A percentile compares a stretch with the other conserved stretches of the same genome.
Conservation (phyloP, 2,888 invertebrate species). For the Spisula subtruncata region DNA sequence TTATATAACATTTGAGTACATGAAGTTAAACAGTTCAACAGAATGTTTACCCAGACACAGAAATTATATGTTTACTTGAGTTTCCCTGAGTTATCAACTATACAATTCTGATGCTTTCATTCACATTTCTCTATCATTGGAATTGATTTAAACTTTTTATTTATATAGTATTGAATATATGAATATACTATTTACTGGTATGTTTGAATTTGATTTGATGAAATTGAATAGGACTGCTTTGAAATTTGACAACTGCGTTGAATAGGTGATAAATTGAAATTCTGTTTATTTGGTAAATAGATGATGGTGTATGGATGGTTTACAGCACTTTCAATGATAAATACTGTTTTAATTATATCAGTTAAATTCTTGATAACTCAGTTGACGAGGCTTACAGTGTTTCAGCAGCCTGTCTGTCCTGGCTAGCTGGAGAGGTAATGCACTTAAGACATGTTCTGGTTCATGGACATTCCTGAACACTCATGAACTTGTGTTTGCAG, state of each 20-base stretch:
- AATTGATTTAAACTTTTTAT: neutral
- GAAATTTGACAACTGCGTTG: neutral
- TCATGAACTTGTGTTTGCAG: no score
- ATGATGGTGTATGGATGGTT: neutral
- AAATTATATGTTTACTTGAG: slow-evolving; percentile 2
- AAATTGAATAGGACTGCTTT: slow-evolving; percentile 4
- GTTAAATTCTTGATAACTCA: no score
- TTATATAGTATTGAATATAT: neutral
- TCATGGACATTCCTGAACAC: no score
- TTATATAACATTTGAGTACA: no score
- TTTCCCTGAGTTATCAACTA: neutral
- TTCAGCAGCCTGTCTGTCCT: no score
- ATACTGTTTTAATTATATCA: no score
- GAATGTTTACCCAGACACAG: neutral
- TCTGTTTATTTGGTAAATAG: neutral
- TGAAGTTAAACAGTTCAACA: no score
- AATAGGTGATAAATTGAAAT: neutral
- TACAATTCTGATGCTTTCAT: slow-evolving; percentile 13
- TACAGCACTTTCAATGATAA: neutral
- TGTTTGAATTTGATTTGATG: neutral
- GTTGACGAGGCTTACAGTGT: no score
- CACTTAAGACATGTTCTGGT: no score
- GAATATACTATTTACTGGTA: neutral
- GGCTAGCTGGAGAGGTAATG: no score
- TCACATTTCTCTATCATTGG: neutral